phyloP scores from a whole-genome alignment of 2,888 invertebrate species.

The Plutella xylostella region DNA sequence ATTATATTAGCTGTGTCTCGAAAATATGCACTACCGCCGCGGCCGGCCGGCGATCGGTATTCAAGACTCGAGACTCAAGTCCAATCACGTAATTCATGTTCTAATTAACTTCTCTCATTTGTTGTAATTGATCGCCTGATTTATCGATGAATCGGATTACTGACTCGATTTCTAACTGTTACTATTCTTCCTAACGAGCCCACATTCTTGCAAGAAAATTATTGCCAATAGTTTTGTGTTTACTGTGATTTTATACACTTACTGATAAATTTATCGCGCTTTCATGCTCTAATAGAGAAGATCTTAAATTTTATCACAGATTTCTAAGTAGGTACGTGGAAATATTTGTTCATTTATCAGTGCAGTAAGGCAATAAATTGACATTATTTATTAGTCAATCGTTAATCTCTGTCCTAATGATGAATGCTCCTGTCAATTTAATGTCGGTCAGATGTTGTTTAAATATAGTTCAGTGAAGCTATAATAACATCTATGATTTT shows the following conservation, averaged over 20 bases:
- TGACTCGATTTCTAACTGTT: conserved; percentile 21
- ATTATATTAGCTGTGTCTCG: too few species aligned
- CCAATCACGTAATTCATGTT: conserved; percentile 5
- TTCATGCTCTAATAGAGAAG: neutral
- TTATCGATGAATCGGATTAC: conserved; percentile 22
- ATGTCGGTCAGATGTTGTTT: too few species aligned
- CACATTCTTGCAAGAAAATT: conserved; percentile 19
- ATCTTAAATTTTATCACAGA: neutral
- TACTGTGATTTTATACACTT: neutral
- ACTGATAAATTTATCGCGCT: neutral
- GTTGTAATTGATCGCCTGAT: conserved; percentile 27
- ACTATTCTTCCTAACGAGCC: conserved; percentile 27
- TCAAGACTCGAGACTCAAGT: too few species aligned
- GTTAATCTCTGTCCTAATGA: too few species aligned
- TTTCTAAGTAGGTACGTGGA: too few species aligned
- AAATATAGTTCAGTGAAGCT: too few species aligned
- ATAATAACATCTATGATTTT: too few species aligned
- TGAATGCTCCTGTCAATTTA: too few species aligned
- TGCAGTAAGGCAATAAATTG: too few species aligned
- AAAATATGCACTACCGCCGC: too few species aligned
- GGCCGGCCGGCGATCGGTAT: conserved; percentile 11
- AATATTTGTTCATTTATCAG: too few species aligned
- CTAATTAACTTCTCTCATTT: conserved; percentile 11
- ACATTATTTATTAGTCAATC: too few species aligned
- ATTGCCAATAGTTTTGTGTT: conserved; percentile 4